Evolutionary conservation across 2,797 vertebrate genomes (phyloP).

Genomic region (Graptemys geographica): DNA sequence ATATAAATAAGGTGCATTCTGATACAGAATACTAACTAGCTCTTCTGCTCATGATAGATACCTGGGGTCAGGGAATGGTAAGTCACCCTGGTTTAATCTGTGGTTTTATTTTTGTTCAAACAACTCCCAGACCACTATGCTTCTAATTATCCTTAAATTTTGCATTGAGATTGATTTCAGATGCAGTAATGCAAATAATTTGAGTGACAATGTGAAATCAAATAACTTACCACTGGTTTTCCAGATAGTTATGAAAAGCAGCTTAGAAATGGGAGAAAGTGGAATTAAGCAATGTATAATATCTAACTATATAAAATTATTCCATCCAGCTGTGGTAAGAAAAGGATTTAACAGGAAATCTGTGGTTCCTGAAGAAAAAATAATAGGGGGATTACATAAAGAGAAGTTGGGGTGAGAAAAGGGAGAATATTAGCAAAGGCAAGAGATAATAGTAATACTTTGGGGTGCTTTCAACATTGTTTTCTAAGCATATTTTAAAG

Average conservation of each 20-base stretch:
- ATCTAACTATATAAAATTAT: constrained; percentile 51
- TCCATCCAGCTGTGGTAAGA: constrained; percentile 19
- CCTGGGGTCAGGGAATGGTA: background rate
- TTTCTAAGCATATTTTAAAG: background rate
- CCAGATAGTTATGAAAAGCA: constrained; percentile 31
- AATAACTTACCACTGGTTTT: constrained; percentile 34
- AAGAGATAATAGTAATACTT: constrained; percentile 1
- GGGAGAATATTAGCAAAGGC: background rate
- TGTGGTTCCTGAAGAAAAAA: constrained; percentile 12
- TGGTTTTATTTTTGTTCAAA: constrained; percentile 1
- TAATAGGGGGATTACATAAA: background rate
- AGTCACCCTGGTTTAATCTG: background rate
- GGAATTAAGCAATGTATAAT: constrained; percentile 25
- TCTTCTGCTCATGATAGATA: background rate
- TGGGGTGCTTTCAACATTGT: background rate
- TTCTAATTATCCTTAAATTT: constrained; percentile 28
- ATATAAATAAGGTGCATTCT: background rate
- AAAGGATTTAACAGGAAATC: constrained; percentile 16
- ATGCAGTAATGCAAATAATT: constrained; percentile 38
- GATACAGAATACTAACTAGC: background rate
- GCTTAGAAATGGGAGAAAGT: constrained; percentile 28
- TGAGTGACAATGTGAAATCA: constrained; percentile 59
- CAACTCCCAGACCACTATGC: background rate
- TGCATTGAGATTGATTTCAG: constrained; percentile 52
- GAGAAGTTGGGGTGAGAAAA: background rate